Conservation (phyloP, 2,797 vertebrate genomes). For the Etheostoma perlongum region DNA sequence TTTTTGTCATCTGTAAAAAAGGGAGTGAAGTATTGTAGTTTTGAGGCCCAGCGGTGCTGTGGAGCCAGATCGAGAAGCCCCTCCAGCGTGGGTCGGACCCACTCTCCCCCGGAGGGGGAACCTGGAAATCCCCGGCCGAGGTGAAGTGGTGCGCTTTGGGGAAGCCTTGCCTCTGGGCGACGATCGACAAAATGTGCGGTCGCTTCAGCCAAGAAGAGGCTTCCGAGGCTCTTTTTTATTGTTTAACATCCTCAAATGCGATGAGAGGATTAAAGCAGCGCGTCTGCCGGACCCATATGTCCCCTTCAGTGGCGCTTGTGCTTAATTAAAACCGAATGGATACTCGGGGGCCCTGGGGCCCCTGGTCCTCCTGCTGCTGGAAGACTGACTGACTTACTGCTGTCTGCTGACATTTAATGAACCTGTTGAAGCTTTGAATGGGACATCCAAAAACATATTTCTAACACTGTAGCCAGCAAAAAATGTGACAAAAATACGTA, state of each 20-base stretch:
- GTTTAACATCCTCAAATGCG: conserved; percentile 69
- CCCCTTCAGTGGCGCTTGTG: conserved; percentile 65
- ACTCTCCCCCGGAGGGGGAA: conserved; percentile 21
- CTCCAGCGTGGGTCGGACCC: background rate
- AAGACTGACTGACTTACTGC: conserved; percentile 51
- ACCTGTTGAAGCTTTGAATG: conserved; percentile 35
- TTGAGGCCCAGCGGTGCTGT: background rate
- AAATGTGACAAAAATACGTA: background rate
- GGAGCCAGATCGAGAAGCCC: background rate
- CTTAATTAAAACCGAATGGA: conserved; percentile 74
- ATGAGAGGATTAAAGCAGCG: conserved; percentile 75
- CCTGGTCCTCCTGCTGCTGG: conserved; percentile 16
- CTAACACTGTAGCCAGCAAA: background rate
- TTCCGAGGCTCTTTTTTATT: conserved; percentile 53
- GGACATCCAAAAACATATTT: background rate
- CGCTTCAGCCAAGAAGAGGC: conserved; percentile 43
- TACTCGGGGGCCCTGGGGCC: conserved; percentile 17
- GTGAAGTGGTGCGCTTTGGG: conserved; percentile 32
- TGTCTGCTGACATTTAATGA: conserved; percentile 33
- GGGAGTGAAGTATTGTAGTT: background rate
- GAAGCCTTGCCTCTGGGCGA: conserved; percentile 55
- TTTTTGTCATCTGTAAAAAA: background rate
- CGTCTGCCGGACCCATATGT: conserved; percentile 78
- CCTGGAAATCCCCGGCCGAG: conserved; percentile 33
- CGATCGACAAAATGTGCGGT: conserved; percentile 35